A percentile compares a stretch with the other conserved stretches of the same genome.
These are phyloP conservation scores for Alviniconcha marisindica DNA, from an alignment of 1,140 invertebrate species.

Conservation along the genomic window DNA sequence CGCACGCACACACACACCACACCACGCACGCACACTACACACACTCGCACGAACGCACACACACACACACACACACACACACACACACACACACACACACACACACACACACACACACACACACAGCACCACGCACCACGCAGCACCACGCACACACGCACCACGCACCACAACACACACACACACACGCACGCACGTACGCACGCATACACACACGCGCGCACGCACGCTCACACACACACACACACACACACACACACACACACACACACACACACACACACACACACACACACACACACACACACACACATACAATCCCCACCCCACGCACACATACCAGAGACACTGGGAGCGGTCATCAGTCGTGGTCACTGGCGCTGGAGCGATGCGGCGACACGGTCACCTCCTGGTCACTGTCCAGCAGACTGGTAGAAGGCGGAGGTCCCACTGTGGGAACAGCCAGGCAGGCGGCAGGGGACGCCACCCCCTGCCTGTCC, in stretches of 20 bases:
- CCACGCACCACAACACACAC: too few species aligned
- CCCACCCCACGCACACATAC: background rate
- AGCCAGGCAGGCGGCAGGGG: slow-evolving; percentile 34
- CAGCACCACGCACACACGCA: too few species aligned
- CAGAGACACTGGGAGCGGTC: background rate
- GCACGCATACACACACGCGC: background rate
- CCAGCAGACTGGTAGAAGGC: slow-evolving; percentile 49
- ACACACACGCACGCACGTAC: background rate
- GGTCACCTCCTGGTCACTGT: slow-evolving; percentile 50
- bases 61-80: too few species aligned
- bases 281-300: background rate
- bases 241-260: background rate
- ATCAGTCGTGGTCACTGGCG: background rate
- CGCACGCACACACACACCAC: slow-evolving; percentile 1
- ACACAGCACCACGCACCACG: background rate
- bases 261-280: background rate
- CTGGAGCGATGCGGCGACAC: slow-evolving; percentile 2
- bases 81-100: slow-evolving; percentile 10
- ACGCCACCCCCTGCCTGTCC: background rate
- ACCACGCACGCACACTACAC: too few species aligned
- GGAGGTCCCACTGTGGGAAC: slow-evolving; percentile 32
- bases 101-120: background rate
- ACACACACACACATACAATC: background rate
- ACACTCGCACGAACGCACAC: too few species aligned
- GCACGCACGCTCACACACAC: background rate